Evolutionary conservation across 2,113 vertebrate genomes (phyloP).

Genomic region (Semicossyphus pulcher): DNA sequence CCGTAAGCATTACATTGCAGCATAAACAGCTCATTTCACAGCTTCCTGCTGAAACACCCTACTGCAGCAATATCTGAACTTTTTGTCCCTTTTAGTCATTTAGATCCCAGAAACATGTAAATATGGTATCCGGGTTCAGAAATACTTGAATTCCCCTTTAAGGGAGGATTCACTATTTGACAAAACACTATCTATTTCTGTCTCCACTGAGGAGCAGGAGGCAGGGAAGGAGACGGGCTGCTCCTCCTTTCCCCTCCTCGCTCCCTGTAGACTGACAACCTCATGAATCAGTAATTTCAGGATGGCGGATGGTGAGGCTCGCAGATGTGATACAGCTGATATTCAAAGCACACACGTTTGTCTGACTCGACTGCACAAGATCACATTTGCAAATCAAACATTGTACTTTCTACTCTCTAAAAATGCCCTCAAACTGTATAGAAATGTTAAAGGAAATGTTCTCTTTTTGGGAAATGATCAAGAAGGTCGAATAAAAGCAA

Average conservation of each 20-base stretch:
- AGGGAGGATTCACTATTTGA: background rate
- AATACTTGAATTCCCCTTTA: background rate
- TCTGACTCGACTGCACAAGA: background rate
- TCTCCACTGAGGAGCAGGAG: background rate
- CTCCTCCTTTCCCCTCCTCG: background rate
- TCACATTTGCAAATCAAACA: background rate
- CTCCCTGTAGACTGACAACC: background rate
- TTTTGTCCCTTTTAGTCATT: too few species aligned
- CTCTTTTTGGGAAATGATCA: too few species aligned
- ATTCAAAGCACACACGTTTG: background rate
- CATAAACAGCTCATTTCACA: too few species aligned
- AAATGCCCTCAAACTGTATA: too few species aligned
- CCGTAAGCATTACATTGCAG: too few species aligned
- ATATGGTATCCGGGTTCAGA: background rate
- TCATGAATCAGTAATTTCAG: background rate
- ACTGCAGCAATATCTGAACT: too few species aligned
- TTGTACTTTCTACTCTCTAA: background rate
- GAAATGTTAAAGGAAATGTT: too few species aligned
- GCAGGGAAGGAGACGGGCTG: background rate
- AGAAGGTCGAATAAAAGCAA: background rate
- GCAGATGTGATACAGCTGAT: background rate
- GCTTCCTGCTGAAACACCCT: too few species aligned
- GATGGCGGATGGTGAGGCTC: background rate
- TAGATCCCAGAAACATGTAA: too few species aligned
- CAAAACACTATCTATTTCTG: background rate